Evolutionary conservation across 2,888 invertebrate genomes (phyloP).

Genomic region (Himalopsyche kuldschensis): DNA sequence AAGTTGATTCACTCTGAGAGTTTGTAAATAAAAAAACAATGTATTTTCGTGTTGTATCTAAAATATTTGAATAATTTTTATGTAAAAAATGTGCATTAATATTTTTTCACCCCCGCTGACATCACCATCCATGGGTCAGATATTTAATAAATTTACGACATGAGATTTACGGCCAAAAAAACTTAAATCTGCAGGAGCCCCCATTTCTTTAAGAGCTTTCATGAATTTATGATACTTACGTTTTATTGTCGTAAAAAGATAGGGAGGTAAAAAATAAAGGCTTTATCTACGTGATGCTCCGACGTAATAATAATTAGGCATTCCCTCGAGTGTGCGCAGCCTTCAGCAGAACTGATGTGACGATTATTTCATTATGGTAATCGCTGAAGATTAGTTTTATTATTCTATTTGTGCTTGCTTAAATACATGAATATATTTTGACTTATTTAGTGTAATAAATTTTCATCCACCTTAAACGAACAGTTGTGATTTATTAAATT

Average conservation of each 20-base stretch:
- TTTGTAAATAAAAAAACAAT: too few species aligned
- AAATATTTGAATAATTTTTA: too few species aligned
- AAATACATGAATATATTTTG: neutral
- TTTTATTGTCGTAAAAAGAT: constrained; percentile 21
- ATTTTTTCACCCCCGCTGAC: too few species aligned
- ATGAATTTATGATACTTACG: constrained; percentile 2
- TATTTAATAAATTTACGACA: constrained; percentile 20
- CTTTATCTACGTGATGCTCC: neutral
- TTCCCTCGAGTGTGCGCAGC: neutral
- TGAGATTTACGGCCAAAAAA: constrained; percentile 10
- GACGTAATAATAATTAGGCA: neutral
- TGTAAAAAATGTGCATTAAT: too few species aligned
- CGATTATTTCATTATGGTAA: neutral
- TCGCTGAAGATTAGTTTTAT: neutral
- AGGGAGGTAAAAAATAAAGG: constrained; percentile 14
- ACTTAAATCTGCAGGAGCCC: constrained; percentile 5
- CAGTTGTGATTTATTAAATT: neutral
- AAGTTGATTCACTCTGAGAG: too few species aligned
- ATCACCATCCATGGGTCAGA: neutral
- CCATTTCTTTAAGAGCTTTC: neutral
- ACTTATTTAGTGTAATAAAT: neutral
- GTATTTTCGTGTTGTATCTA: too few species aligned
- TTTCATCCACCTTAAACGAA: neutral
- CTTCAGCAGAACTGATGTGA: neutral
- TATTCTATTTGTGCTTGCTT: neutral